phyloP scores from a whole-genome alignment of 2,113 vertebrate genomes.

The Hippopotamus amphibius region DNA sequence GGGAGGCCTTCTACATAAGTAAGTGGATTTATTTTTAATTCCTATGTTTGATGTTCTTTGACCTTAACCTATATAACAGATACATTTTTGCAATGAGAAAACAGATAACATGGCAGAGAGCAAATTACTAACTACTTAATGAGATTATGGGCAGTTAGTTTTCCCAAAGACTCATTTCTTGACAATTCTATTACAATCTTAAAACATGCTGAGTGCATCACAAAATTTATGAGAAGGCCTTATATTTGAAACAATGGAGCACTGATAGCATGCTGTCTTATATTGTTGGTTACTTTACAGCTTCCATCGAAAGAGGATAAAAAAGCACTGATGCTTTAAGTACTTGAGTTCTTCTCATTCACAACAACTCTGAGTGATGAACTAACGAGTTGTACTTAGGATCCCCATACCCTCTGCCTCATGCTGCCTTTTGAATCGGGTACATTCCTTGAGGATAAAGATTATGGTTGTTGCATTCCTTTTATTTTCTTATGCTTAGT shows the following conservation, averaged over 20 bases:
- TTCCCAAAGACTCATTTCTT: conserved; percentile 17
- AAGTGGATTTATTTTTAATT: not conserved
- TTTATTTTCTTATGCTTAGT: not conserved
- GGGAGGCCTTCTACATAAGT: not conserved
- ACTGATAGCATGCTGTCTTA: not conserved
- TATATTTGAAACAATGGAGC: not conserved
- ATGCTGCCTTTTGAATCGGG: not conserved
- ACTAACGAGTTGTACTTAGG: not conserved
- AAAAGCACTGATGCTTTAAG: not conserved
- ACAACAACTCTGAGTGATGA: not conserved
- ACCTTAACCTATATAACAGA: not conserved
- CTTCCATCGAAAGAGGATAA: not conserved
- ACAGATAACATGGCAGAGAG: not conserved
- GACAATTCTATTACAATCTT: not conserved
- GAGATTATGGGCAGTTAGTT: not conserved
- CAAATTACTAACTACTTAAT: not conserved
- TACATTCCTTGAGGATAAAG: not conserved
- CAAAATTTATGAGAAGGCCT: not conserved
- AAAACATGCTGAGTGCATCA: not conserved
- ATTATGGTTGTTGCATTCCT: not conserved
- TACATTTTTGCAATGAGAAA: not conserved
- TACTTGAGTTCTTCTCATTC: not conserved
- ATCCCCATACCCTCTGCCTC: not conserved
- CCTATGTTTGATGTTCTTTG: not conserved
- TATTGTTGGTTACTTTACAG: not conserved